A percentile compares a stretch with the other conserved stretches of the same genome.
Conservation (phyloP, 2,888 invertebrate genomes). For the Drosophila fungiperda region DNA sequence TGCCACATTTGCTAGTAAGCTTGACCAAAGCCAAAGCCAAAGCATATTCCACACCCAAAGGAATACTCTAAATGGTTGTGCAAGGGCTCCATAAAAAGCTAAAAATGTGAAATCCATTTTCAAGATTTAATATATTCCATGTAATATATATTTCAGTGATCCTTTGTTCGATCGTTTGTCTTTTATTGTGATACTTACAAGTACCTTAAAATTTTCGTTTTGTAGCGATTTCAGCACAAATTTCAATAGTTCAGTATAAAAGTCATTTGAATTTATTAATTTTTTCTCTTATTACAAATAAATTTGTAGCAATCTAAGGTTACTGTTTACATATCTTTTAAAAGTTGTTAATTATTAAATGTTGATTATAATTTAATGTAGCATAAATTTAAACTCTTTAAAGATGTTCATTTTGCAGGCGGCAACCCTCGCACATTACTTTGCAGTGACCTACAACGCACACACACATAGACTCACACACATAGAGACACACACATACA, state of each 20-base stretch:
- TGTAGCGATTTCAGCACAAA: neutral
- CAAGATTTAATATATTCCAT: neutral
- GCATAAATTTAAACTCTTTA: neutral
- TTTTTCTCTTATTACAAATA: neutral
- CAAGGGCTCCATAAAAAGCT: slow-evolving; percentile 7
- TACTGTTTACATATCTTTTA: too few relatives aligned
- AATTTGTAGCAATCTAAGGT: neutral
- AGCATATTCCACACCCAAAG: slow-evolving; percentile 11
- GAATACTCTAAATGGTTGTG: neutral
- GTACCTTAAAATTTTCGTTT: neutral
- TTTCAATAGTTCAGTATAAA: neutral
- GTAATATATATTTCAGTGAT: neutral
- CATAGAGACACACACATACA: neutral
- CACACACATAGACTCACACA: slow-evolving; percentile 4
- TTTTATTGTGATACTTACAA: neutral
- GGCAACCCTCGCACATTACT: slow-evolving; percentile 16
- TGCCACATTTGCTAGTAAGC: slow-evolving; percentile 27
- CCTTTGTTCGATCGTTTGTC: too few relatives aligned
- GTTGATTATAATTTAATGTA: neutral
- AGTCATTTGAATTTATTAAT: neutral
- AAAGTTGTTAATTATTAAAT: neutral
- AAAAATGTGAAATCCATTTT: neutral
- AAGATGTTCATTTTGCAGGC: neutral
- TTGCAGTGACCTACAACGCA: neutral
- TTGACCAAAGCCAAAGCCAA: slow-evolving; percentile 26